Percentiles rank a stretch among this genome's conserved stretches.
These are phyloP conservation scores for Meriones unguiculatus DNA, from an alignment of 2,113 vertebrate species.

Conservation along the genomic window DNA sequence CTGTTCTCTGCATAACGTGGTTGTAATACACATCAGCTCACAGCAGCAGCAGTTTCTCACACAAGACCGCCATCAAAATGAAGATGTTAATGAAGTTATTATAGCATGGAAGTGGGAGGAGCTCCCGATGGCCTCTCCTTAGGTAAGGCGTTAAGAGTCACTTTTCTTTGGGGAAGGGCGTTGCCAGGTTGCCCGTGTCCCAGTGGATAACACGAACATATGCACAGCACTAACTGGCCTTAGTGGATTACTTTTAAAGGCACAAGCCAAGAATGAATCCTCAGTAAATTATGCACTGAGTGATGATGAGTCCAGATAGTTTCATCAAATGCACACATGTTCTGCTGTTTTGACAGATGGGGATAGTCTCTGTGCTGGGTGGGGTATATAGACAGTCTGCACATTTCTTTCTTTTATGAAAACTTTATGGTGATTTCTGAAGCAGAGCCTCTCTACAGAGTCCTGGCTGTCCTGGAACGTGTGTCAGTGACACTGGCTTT, in stretches of 20 bases:
- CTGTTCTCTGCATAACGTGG: background rate
- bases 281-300: background rate
- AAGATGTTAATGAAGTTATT: background rate
- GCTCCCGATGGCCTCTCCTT: background rate
- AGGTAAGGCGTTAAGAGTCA: background rate
- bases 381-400: background rate
- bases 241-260: background rate
- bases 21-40: background rate
- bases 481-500: background rate
- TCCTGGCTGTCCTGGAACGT: background rate
- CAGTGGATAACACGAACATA: background rate
- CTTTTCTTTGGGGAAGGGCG: background rate
- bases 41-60: background rate
- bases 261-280: background rate
- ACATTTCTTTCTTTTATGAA: background rate
- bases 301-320: background rate
- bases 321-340: background rate
- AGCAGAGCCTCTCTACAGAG: background rate
- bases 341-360: background rate
- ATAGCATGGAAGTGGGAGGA: background rate
- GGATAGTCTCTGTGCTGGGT: background rate
- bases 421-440: background rate
- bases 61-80: background rate
- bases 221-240: background rate
- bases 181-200: background rate